Conservation (phyloP, 37 sponge, comb jelly and placozoan genomes). For the Mnemiopsis leidyi region DNA sequence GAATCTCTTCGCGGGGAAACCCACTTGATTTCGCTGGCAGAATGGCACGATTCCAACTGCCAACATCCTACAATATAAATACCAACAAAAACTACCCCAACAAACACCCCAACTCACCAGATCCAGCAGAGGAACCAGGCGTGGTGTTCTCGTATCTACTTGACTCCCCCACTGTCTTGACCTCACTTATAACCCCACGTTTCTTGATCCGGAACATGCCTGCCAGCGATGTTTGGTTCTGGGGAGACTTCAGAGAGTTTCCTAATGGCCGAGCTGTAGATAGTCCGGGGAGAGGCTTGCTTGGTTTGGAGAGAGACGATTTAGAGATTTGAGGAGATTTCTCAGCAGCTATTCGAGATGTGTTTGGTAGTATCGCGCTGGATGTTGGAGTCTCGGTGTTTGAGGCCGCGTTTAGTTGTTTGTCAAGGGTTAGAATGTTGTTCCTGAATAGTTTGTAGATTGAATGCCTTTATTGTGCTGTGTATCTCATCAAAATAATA, state of each 20-base stretch:
- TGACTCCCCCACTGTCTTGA: background rate
- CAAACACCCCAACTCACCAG: background rate
- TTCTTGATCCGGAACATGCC: constrained; percentile 12
- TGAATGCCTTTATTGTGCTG: too few relatives aligned
- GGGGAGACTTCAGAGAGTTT: background rate
- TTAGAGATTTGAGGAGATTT: background rate
- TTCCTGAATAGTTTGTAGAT: background rate
- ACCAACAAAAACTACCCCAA: too few relatives aligned
- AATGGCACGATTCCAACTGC: background rate
- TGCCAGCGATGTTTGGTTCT: background rate
- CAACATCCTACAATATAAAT: too few relatives aligned
- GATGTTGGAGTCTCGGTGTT: background rate
- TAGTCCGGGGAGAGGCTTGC: background rate
- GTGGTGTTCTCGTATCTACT: background rate
- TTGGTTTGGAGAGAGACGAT: background rate
- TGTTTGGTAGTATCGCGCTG: background rate
- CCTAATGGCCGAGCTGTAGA: background rate
- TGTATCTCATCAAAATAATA: too few relatives aligned
- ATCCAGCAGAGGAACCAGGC: background rate
- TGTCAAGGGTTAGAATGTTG: background rate
- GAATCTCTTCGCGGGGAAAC: too few relatives aligned
- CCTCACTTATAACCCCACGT: background rate
- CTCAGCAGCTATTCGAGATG: background rate
- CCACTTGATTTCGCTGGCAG: background rate
- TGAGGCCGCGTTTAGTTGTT: background rate